Conservation (phyloP, 2,888 invertebrate genomes). For the Thera obeliscata region DNA sequence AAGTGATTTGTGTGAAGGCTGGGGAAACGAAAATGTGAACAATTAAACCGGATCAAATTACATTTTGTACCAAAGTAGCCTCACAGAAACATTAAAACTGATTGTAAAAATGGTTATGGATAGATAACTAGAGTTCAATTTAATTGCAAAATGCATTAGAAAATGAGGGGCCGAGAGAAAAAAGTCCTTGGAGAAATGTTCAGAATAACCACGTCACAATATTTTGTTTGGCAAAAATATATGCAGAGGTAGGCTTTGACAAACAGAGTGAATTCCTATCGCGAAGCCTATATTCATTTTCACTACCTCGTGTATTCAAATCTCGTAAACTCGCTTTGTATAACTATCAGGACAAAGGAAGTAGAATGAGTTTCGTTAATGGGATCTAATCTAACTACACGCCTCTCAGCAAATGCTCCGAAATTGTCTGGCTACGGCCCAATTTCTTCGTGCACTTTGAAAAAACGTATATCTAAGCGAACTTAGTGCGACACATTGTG, state of each 20-base stretch:
- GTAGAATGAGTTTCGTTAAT: slow-evolving; percentile 46
- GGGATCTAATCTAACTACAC: slow-evolving; percentile 42
- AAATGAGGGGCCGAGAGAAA: too few species aligned
- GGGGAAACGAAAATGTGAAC: slow-evolving; percentile 28
- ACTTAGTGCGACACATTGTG: not conserved
- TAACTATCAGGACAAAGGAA: slow-evolving; percentile 28
- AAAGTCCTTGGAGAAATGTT: too few species aligned
- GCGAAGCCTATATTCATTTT: not conserved
- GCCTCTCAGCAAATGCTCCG: slow-evolving; percentile 37
- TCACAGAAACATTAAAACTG: not conserved
- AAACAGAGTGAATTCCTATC: too few species aligned
- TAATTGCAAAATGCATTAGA: too few species aligned
- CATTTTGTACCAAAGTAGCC: not conserved
- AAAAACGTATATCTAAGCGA: not conserved
- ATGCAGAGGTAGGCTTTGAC: too few species aligned
- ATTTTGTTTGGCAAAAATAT: too few species aligned
- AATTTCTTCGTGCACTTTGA: slow-evolving; percentile 30
- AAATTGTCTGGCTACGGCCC: slow-evolving; percentile 46
- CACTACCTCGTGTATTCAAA: slow-evolving; percentile 11
- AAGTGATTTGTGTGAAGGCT: slow-evolving; percentile 28
- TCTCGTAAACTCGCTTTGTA: slow-evolving; percentile 23
- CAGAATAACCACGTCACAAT: too few species aligned
- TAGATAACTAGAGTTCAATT: too few species aligned
- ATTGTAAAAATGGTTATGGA: too few species aligned
- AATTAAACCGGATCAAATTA: slow-evolving; percentile 6